phyloP scores from a whole-genome alignment of 2,797 vertebrate species.

The Urocyon cinereoargenteus region DNA sequence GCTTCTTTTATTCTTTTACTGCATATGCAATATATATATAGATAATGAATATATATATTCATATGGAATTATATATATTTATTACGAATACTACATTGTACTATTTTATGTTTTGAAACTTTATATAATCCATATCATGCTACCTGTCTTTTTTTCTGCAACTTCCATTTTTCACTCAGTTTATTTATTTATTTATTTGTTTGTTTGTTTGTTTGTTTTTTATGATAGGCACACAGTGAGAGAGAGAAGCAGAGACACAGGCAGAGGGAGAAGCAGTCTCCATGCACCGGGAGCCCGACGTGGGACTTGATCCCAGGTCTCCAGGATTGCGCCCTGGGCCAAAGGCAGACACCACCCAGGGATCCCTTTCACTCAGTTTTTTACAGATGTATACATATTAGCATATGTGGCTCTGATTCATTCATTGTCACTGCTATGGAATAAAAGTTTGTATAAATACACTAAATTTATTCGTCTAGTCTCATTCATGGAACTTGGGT shows the following conservation, averaged over 20 bases:
- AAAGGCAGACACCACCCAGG: too few relatives aligned
- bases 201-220: too few relatives aligned
- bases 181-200: too few relatives aligned
- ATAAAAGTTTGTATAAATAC: neutral
- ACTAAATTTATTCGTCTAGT: neutral
- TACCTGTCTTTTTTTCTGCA: neutral
- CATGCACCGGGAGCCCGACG: too few relatives aligned
- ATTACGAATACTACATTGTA: neutral
- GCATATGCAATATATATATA: too few relatives aligned
- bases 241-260: too few relatives aligned
- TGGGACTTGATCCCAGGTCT: too few relatives aligned
- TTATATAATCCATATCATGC: neutral
- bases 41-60: too few relatives aligned
- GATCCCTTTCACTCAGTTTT: neutral
- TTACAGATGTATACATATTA: neutral
- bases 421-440: neutral
- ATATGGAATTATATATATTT: neutral
- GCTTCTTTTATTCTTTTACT: constrained; percentile 1
- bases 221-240: too few relatives aligned
- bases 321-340: too few relatives aligned
- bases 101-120: neutral
- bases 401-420: neutral
- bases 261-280: too few relatives aligned
- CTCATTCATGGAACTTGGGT: neutral
- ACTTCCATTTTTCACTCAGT: neutral